Base-by-base conservation (phyloP, 2,888 invertebrate genomes). In the Eupithecia pulchellata region DNA sequence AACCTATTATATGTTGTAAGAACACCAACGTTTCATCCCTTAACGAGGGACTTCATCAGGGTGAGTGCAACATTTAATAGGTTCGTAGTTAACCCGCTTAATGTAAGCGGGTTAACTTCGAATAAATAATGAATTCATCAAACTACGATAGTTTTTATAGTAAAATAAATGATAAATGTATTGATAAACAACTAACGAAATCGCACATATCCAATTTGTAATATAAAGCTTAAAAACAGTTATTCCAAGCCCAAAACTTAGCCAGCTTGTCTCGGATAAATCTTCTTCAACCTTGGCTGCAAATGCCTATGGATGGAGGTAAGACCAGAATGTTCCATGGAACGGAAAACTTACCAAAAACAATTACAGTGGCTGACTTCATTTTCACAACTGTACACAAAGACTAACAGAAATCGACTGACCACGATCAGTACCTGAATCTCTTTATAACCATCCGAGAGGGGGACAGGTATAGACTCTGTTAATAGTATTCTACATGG, bases 331-430 rank as follows among this genome's bases (percentile, higher is more conserved):
- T 14, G 5, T 36, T 55, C 52, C 32, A 25, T 32, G 20, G 13
- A n/a, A 25, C 9, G 17, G 30, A 9, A 74, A 60, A 84, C 93
- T 92, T 78, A 93, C 93, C 93, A 66, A 93, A 89, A 82, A 91
- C 78, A 81, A 91, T 80, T 67, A 93, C 79, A 73, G 88, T 87
- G 57, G 85, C 78, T 60, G 87, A 83, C 87, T 89, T 93, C 93
- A 93, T 93, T 75, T 80, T 79, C 75, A 78, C 80, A 81, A 83
- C 79, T 79, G 82, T 76, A 75, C 84, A 74, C 82, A 64, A 73
- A 79, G 76, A 76, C 76, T 71, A 80, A 82, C 78, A 72, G 79
- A 79, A 69, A 80, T 80, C 77, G 79, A 90, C 90, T 91, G 88
- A 73, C 71, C 79, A 76, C 75, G 77, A 64, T 74, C 67, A 79